Evolutionary conservation across 2,888 invertebrate genomes (phyloP).

Genomic region (Serrognathus titanus): DNA sequence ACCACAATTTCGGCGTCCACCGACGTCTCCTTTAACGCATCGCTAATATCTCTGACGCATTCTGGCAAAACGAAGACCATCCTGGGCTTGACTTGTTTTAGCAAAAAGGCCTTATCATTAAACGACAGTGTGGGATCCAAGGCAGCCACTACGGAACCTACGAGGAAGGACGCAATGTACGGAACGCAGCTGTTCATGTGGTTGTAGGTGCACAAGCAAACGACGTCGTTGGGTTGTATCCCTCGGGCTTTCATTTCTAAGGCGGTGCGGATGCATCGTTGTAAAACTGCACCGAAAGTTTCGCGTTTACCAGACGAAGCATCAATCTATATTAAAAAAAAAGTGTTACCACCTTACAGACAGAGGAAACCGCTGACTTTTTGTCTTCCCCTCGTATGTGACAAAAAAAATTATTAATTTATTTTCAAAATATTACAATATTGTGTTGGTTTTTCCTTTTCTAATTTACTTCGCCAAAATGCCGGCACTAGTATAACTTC

Average conservation of each 20-base stretch:
- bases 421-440: too few species aligned
- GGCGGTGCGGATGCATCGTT: slow-evolving; percentile 49
- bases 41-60: slow-evolving; percentile 12
- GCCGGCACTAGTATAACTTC: too few species aligned
- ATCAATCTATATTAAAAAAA: slow-evolving; percentile 47
- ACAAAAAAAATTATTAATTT: too few species aligned
- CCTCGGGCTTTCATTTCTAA: slow-evolving; percentile 45
- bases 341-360: neutral
- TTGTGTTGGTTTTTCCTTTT: too few species aligned
- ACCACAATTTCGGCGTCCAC: slow-evolving; percentile 17
- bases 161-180: slow-evolving; percentile 49
- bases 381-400: too few species aligned
- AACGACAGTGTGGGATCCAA: slow-evolving; percentile 33
- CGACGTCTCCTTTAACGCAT: neutral
- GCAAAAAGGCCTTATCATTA: slow-evolving; percentile 27
- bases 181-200: slow-evolving; percentile 49
- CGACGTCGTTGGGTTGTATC: slow-evolving; percentile 47
- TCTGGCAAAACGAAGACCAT: slow-evolving; percentile 20
- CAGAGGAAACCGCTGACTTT: too few species aligned
- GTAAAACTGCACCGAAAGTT: slow-evolving; percentile 43
- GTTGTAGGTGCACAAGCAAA: slow-evolving; percentile 50
- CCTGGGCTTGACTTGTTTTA: slow-evolving; percentile 27
- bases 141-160: slow-evolving; percentile 42
- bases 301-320: slow-evolving; percentile 48
- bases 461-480: too few species aligned